Conservation (phyloP, 2,888 invertebrate genomes). For the Rhingia campestris region DNA sequence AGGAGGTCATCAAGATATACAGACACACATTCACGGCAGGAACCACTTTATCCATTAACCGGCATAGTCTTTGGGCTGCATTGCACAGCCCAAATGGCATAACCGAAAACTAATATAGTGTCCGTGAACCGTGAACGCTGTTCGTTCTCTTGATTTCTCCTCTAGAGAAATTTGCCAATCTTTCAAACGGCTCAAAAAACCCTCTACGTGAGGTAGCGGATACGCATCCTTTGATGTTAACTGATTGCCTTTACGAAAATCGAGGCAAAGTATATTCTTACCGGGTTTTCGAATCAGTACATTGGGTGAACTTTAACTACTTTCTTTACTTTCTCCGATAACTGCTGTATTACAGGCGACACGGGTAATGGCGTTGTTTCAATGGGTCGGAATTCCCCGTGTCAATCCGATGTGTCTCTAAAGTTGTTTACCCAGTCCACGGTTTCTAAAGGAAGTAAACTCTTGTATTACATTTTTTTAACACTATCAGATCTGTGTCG, state of each 20-base stretch:
- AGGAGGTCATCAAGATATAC: constrained; percentile 63
- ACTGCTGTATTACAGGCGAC: constrained; percentile 66
- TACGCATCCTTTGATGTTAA: constrained; percentile 66
- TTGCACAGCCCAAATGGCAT: constrained; percentile 53
- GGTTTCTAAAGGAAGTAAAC: constrained; percentile 2
- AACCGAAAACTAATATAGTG: constrained; percentile 42
- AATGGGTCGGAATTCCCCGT: constrained; percentile 46
- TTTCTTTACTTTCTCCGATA: constrained; percentile 75
- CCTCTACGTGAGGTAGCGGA: too few species aligned
- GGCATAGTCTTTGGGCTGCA: constrained; percentile 64
- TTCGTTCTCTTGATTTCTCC: constrained; percentile 50
- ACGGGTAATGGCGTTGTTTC: constrained; percentile 47
- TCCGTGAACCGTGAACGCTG: constrained; percentile 71
- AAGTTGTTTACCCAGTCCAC: constrained; percentile 45
- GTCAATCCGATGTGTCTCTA: constrained; percentile 58
- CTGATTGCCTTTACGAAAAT: constrained; percentile 76
- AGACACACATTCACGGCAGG: constrained; percentile 61
- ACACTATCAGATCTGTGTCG: too few species aligned
- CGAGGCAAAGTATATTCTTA: constrained; percentile 75
- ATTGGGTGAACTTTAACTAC: constrained; percentile 76
- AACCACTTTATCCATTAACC: constrained; percentile 74
- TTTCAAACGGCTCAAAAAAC: too few species aligned
- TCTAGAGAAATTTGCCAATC: neutral
- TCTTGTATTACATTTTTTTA: neutral
- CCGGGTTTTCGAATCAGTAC: constrained; percentile 52